These are phyloP conservation scores for Lepidothrix coronata DNA, from an alignment of 2,113 vertebrate species.

Conservation along the genomic window DNA sequence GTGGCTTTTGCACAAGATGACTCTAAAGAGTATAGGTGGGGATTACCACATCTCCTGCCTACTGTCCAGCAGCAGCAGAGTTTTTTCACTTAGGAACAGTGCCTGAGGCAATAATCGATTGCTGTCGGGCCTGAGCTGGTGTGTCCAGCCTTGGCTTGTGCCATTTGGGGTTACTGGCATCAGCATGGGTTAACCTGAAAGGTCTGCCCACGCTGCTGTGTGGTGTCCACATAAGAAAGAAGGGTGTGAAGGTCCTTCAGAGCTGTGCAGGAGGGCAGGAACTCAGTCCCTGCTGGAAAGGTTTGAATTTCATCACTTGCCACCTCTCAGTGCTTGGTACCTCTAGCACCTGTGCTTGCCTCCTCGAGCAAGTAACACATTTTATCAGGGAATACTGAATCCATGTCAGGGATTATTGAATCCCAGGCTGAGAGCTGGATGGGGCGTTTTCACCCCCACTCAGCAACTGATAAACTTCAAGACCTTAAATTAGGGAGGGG, in stretches of 20 bases:
- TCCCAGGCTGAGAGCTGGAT: background rate
- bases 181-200: background rate
- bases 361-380: background rate
- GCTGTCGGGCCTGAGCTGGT: background rate
- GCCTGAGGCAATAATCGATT: fast-evolving
- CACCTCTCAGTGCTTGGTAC: background rate
- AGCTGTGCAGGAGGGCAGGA: background rate
- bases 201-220: background rate
- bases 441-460: background rate
- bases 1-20: background rate
- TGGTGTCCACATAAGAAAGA: background rate
- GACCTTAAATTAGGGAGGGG: background rate
- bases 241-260: background rate
- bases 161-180: background rate
- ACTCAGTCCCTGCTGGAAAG: background rate
- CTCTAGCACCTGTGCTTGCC: background rate
- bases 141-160: background rate
- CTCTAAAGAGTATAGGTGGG: background rate
- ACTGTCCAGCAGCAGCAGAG: background rate
- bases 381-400: background rate
- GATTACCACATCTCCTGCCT: background rate
- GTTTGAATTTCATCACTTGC: background rate
- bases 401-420: background rate
- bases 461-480: background rate
- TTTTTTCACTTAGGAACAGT: background rate